Conservation (phyloP, 92 coral and sea anemone genomes). For the Zoanthus sansibaricus region DNA sequence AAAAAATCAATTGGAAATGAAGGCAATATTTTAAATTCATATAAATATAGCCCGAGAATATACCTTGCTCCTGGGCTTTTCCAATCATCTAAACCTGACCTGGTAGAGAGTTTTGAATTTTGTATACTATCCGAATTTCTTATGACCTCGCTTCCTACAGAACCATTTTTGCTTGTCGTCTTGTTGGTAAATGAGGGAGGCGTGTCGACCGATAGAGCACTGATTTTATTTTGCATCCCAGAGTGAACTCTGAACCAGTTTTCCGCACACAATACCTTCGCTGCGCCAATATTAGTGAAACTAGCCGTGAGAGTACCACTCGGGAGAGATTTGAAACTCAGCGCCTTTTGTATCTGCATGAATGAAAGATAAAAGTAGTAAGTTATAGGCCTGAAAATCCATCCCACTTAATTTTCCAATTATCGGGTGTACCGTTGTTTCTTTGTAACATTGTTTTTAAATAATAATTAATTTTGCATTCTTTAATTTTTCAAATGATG, state of each 20-base stretch:
- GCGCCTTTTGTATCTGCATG: constrained; percentile 12
- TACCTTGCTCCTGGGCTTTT: constrained; percentile 45
- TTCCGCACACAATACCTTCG: not conserved
- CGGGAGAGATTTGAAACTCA: constrained; percentile 21
- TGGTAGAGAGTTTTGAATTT: not conserved
- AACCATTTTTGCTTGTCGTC: not conserved
- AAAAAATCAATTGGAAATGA: not conserved
- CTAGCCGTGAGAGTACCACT: not conserved
- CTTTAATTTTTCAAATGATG: too few species aligned
- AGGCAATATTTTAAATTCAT: not conserved
- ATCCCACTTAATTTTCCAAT: not conserved
- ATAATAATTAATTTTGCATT: too few species aligned
- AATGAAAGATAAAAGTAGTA: not conserved
- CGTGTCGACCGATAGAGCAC: not conserved
- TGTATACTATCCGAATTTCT: not conserved
- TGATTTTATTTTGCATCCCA: constrained; percentile 1
- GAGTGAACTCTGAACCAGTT: constrained; percentile 44
- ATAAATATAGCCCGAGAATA: not conserved
- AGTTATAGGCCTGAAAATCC: not conserved
- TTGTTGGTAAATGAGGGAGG: not conserved
- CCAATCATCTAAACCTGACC: not conserved
- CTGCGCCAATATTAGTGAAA: not conserved
- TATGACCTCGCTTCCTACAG: not conserved
- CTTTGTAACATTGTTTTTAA: too few species aligned
- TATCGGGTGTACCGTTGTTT: not conserved